Base-by-base conservation (phyloP, 2,797 vertebrate genomes). In the Setipinna tenuifilis region DNA sequence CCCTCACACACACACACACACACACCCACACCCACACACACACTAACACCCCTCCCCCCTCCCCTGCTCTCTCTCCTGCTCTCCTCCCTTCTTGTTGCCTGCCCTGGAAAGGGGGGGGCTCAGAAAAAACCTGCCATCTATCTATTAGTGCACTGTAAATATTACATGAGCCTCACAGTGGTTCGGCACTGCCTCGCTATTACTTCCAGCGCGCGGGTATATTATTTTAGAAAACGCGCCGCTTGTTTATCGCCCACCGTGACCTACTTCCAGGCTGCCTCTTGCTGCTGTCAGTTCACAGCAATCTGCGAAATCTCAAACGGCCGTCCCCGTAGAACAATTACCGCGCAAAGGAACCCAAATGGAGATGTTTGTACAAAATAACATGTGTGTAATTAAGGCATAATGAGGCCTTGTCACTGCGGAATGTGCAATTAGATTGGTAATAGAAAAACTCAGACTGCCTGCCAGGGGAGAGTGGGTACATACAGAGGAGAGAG, bases 331-430 rank as follows among this genome's bases (percentile, higher is more conserved):
- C 91, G 93, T 95, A 91, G 97, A 98, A 97, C 97, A 96, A 96
- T 98, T 97, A 97, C 96, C 95, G 95, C 95, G 96, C 96, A 93
- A 96, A 96, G 96, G 95, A 95, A 95, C 96, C 95, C 97, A 98
- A 99, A 98, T 98, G 96, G 97, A 98, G 98, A 98, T 99, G 98
- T 99, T 99, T 99, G 97, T 97, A 96, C 97, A 99, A 98, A 99
- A 99, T 98, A 99, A 98, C 98, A 98, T 98, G 97, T 98, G 98
- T 97, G 97, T 98, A 99, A 99, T 99, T 99, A 99, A 97, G 97
- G 96, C 97, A 98, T 99, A 99, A 99, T 98, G 98, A 99, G 97
- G 96, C 97, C 97, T 98, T 98, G 98, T 99, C 97, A 98, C 96
- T 96, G 96, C 95, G 97, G 97, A 99, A 98, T 98, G 97, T 97